Evolutionary conservation across 2,113 vertebrate genomes (phyloP).

Genomic region (Ctenomys sociabilis): DNA sequence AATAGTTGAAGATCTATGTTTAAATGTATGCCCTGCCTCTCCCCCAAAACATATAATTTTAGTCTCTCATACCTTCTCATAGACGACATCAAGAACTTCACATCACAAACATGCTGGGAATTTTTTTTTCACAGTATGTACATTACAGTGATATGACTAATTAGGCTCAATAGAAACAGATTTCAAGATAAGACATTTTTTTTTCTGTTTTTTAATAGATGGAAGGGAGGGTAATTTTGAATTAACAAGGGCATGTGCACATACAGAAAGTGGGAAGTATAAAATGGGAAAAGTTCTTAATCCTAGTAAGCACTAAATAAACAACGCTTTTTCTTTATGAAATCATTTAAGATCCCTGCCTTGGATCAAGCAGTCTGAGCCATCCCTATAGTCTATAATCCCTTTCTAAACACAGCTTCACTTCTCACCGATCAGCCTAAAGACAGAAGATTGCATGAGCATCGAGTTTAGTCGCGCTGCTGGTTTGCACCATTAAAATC

Average conservation of each 20-base stretch:
- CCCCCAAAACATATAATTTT: conserved; percentile 5
- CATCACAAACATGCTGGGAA: neutral
- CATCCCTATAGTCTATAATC: neutral
- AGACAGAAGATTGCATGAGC: neutral
- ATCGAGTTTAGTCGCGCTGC: neutral
- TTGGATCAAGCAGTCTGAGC: neutral
- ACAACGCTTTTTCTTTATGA: neutral
- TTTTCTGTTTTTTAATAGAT: neutral
- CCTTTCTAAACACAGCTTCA: neutral
- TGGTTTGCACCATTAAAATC: conserved; percentile 19
- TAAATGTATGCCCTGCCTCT: neutral
- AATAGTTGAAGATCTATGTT: conserved; percentile 20
- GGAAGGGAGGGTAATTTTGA: neutral
- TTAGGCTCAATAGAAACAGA: neutral
- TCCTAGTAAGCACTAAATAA: neutral
- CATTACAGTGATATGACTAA: neutral
- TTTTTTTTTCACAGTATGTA: neutral
- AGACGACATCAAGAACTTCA: conserved; percentile 15
- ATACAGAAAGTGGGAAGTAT: neutral
- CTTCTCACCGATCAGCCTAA: neutral
- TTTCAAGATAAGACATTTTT: neutral
- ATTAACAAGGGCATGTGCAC: neutral
- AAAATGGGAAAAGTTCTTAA: neutral
- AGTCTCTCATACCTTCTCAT: neutral
- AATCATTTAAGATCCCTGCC: neutral